Conservation (phyloP, 2,888 invertebrate species). For the Spatulosminthurus flaviceps region DNA sequence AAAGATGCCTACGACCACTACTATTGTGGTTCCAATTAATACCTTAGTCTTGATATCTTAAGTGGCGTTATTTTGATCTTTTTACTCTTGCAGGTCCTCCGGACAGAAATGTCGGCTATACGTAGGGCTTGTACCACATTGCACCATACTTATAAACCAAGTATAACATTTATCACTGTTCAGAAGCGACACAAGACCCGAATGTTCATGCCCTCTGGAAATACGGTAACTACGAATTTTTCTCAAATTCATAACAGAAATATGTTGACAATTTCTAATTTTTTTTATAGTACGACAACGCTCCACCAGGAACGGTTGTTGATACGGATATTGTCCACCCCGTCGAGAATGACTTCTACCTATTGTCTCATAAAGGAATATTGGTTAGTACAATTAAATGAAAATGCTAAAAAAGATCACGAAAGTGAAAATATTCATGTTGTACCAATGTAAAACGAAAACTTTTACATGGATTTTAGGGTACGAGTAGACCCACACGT, state of each 20-base stretch:
- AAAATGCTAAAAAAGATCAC: not conserved
- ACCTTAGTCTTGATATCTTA: too few relatives aligned
- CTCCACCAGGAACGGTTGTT: slow-evolving; percentile 69
- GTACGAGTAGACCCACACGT: slow-evolving; percentile 65
- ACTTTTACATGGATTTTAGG: slow-evolving; percentile 62
- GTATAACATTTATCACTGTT: slow-evolving; percentile 72
- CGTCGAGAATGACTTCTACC: slow-evolving; percentile 69
- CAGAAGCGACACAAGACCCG: slow-evolving; percentile 73
- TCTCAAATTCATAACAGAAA: too few relatives aligned
- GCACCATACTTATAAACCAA: slow-evolving; percentile 70
- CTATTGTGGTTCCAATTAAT: too few relatives aligned
- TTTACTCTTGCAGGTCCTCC: slow-evolving; percentile 62
- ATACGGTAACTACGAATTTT: too few relatives aligned
- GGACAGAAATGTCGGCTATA: slow-evolving; percentile 59
- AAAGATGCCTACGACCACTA: too few relatives aligned
- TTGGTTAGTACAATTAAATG: slow-evolving; percentile 55
- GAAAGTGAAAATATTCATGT: not conserved
- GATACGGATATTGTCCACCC: slow-evolving; percentile 69
- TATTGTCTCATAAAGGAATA: slow-evolving; percentile 67
- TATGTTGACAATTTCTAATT: too few relatives aligned
- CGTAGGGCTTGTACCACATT: slow-evolving; percentile 69
- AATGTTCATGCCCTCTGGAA: slow-evolving; percentile 64
- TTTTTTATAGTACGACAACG: slow-evolving; percentile 64
- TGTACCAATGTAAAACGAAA: too few relatives aligned
- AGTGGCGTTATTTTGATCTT: not conserved